Percentiles rank a stretch among this genome's conserved stretches.
phyloP scores from a whole-genome alignment of 1,140 invertebrate species.

The Temnothorax longispinosus region DNA sequence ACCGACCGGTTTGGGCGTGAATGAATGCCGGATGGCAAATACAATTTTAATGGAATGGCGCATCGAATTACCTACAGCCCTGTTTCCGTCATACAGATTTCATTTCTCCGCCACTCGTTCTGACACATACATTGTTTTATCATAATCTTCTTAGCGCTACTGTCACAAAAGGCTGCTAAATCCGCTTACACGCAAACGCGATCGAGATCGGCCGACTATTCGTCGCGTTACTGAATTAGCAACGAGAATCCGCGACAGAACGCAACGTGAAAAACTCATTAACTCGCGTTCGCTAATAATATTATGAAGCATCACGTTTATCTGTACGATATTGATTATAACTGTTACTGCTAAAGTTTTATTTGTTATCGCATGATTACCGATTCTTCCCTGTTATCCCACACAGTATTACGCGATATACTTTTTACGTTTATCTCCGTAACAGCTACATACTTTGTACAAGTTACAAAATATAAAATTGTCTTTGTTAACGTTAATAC shows the following conservation, averaged over 20 bases:
- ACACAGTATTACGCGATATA: neutral
- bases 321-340: conserved; percentile 8
- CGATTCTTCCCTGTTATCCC: neutral
- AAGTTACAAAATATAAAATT: conserved; percentile 45
- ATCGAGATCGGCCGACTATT: conserved; percentile 26
- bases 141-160: conserved; percentile 49
- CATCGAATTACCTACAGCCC: conserved; percentile 10
- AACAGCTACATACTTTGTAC: neutral
- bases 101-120: neutral
- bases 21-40: conserved; percentile 27
- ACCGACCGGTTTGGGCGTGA: neutral
- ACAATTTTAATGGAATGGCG: conserved; percentile 39
- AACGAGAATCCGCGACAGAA: neutral
- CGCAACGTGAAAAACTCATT: conserved; percentile 48
- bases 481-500: conserved; percentile 22
- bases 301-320: conserved; percentile 12
- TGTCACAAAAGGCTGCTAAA: conserved; percentile 49
- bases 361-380: conserved; percentile 43
- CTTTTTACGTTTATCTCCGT: conserved; percentile 10
- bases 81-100: conserved; percentile 24
- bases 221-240: conserved; percentile 10
- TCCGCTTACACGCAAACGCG: conserved; percentile 48
- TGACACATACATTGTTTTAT: conserved; percentile 39
- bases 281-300: conserved; percentile 34
- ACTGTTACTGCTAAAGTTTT: neutral